phyloP scores from a whole-genome alignment of 2,888 invertebrate species.

The Mamestra brassicae region DNA sequence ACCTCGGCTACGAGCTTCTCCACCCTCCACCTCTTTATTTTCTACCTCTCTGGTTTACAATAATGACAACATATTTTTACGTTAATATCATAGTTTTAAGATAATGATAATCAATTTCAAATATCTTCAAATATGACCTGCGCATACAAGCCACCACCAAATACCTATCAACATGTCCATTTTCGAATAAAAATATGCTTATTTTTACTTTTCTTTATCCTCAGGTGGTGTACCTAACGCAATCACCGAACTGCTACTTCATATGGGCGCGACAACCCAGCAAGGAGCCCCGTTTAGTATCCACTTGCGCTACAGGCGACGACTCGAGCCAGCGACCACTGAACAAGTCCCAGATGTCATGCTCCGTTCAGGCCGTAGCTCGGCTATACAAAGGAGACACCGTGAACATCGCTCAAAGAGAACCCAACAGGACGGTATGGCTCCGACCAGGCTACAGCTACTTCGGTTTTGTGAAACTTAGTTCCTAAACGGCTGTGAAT shows the following conservation, averaged over 20 bases:
- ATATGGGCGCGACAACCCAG: slow-evolving; percentile 77
- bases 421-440: slow-evolving; percentile 83
- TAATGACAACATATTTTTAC: background rate
- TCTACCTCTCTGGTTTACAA: background rate
- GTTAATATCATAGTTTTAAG: no score
- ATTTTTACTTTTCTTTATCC: slow-evolving; percentile 46
- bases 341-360: slow-evolving; percentile 83
- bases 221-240: slow-evolving; percentile 84
- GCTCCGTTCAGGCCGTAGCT: slow-evolving; percentile 82
- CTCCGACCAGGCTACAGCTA: slow-evolving; percentile 83
- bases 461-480: slow-evolving; percentile 86
- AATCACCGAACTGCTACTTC: slow-evolving; percentile 84
- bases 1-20: background rate
- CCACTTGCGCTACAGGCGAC: slow-evolving; percentile 83
- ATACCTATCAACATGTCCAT: background rate
- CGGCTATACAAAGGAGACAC: slow-evolving; percentile 79
- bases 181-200: background rate
- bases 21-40: background rate
- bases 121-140: no score
- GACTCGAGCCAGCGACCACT: slow-evolving; percentile 76
- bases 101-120: background rate
- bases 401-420: slow-evolving; percentile 83
- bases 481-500: slow-evolving; percentile 85
- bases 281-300: slow-evolving; percentile 73
- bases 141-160: background rate